A percentile compares a stretch with the other conserved stretches of the same genome.
These are phyloP conservation scores for Paguma larvata DNA, from an alignment of 2,797 vertebrate genomes.

Conservation along the genomic window DNA sequence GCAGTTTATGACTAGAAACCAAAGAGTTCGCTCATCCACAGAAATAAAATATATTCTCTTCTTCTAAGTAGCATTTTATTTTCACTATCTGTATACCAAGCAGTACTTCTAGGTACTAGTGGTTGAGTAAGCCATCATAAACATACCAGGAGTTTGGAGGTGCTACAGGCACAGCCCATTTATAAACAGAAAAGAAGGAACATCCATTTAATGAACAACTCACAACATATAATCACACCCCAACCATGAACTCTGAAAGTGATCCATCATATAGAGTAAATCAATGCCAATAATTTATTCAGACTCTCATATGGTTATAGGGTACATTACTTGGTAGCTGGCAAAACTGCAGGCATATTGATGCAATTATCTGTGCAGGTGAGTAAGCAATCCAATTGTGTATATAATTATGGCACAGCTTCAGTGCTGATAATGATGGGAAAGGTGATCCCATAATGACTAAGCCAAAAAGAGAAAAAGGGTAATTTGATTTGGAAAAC, in stretches of 20 bases:
- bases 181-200: slow-evolving; percentile 47
- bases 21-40: neutral
- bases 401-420: slow-evolving; percentile 71
- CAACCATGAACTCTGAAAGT: slow-evolving; percentile 59
- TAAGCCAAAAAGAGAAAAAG: slow-evolving; percentile 61
- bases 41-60: slow-evolving; percentile 45
- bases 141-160: neutral
- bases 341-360: slow-evolving; percentile 70
- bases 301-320: slow-evolving; percentile 52
- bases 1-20: neutral
- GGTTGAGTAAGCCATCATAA: neutral
- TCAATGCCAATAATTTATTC: slow-evolving; percentile 64
- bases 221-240: slow-evolving; percentile 22
- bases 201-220: slow-evolving; percentile 59
- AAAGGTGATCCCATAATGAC: slow-evolving; percentile 72
- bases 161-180: neutral
- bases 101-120: neutral
- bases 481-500: slow-evolving; percentile 78
- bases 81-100: slow-evolving; percentile 25
- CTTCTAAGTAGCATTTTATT: slow-evolving; percentile 53
- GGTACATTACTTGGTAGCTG: slow-evolving; percentile 66
- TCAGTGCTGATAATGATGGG: slow-evolving; percentile 76
- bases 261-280: slow-evolving; percentile 63
- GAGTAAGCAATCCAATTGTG: slow-evolving; percentile 77
- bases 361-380: slow-evolving; percentile 76